Conservation (phyloP, 2,797 vertebrate species). For the Lophius americanus region DNA sequence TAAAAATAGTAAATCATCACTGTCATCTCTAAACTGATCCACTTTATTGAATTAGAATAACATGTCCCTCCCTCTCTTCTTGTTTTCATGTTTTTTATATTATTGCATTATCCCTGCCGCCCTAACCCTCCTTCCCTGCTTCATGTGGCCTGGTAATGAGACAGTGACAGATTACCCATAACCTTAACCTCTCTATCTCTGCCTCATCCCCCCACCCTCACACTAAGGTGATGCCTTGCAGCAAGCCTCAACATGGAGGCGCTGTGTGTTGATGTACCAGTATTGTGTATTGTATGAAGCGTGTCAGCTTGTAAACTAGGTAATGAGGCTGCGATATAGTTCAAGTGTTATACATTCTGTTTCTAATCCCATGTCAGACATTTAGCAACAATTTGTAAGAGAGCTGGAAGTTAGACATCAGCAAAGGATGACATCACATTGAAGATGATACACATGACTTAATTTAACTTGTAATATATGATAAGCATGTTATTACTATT, state of each 20-base stretch:
- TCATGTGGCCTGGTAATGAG: conserved; percentile 71
- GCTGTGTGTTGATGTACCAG: conserved; percentile 27
- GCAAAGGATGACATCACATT: background rate
- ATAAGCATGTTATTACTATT: conserved; percentile 1
- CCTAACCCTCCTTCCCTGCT: conserved; percentile 38
- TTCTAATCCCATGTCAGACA: conserved; percentile 54
- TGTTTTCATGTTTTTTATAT: conserved; percentile 35
- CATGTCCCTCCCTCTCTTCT: conserved; percentile 43
- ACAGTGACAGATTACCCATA: conserved; percentile 75
- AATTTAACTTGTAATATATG: background rate
- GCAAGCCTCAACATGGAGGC: conserved; percentile 21
- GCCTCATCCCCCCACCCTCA: conserved; percentile 9
- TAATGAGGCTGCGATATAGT: conserved; percentile 47
- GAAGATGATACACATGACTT: background rate
- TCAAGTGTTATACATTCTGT: conserved; percentile 48
- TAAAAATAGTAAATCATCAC: conserved; percentile 21
- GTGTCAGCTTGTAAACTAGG: conserved; percentile 36
- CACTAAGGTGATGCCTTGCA: conserved; percentile 20
- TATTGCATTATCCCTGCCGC: conserved; percentile 58
- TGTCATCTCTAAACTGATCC: conserved; percentile 54
- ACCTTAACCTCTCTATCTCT: conserved; percentile 25
- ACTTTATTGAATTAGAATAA: conserved; percentile 63
- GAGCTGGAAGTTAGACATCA: conserved; percentile 33
- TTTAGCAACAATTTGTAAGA: conserved; percentile 46
- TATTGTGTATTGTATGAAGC: conserved; percentile 27